phyloP scores from a whole-genome alignment of 2,888 invertebrate species.

The Brenthis ino region DNA sequence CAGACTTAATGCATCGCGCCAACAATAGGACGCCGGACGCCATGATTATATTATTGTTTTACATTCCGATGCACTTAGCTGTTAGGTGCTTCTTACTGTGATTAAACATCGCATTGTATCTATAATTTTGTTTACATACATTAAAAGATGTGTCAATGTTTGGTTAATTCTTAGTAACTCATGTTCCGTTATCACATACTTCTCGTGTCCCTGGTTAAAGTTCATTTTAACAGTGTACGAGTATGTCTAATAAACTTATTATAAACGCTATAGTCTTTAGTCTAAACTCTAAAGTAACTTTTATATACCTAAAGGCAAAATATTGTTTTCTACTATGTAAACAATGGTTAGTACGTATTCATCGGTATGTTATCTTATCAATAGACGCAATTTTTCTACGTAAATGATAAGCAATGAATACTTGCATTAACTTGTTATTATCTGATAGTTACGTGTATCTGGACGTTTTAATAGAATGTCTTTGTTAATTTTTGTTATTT shows the following conservation, averaged over 20 bases:
- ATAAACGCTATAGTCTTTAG: no score
- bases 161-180: no score
- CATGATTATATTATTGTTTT: slow-evolving; percentile 39
- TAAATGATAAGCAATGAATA: slow-evolving; percentile 24
- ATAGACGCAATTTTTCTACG: slow-evolving; percentile 28
- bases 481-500: not conserved
- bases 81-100: slow-evolving; percentile 1
- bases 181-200: no score
- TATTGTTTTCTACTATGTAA: slow-evolving; percentile 9
- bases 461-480: not conserved
- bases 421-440: slow-evolving; percentile 10
- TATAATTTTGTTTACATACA: not conserved
- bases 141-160: not conserved
- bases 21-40: slow-evolving; percentile 48
- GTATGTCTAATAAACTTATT: no score
- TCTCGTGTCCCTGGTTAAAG: no score
- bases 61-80: slow-evolving; percentile 34
- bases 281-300: no score
- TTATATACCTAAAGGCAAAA: no score
- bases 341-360: slow-evolving; percentile 23
- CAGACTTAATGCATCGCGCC: slow-evolving; percentile 59
- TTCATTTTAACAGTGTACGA: no score
- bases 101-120: not conserved
- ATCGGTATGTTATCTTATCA: slow-evolving; percentile 27
- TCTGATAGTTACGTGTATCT: slow-evolving; percentile 7